phyloP scores from a whole-genome alignment of 2,888 invertebrate genomes.

The Oxystoma pomonae region DNA sequence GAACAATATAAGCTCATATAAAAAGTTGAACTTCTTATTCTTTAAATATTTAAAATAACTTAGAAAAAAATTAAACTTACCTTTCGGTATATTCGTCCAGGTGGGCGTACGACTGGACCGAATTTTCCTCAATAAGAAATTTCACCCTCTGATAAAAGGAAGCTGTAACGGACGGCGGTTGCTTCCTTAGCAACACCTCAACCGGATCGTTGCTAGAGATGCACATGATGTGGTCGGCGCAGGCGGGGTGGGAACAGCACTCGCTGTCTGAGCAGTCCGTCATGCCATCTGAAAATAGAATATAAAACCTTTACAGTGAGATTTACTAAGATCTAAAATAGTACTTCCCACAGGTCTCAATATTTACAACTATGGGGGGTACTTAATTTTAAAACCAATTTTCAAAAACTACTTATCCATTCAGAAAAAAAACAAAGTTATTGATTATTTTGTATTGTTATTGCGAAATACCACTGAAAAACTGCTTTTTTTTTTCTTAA shows the following conservation, averaged over 20 bases:
- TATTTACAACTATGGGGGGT: too few species aligned
- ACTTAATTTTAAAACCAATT: too few species aligned
- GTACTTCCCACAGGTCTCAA: too few species aligned
- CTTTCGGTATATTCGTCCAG: constrained; percentile 97
- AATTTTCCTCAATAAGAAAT: constrained; percentile 97
- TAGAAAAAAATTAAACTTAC: constrained; percentile 62
- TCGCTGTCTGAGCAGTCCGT: constrained; percentile 98
- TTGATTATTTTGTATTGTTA: too few species aligned
- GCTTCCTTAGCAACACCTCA: constrained; percentile 92
- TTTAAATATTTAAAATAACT: neutral
- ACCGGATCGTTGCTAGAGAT: constrained; percentile 94
- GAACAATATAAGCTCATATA: too few species aligned
- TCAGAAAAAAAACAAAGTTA: too few species aligned
- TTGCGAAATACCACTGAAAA: too few species aligned
- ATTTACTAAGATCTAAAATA: too few species aligned
- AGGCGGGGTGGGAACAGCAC: constrained; percentile 87
- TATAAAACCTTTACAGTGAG: too few species aligned
- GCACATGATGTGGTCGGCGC: constrained; percentile 91
- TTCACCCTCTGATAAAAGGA: constrained; percentile 97
- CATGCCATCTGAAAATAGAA: constrained; percentile 99
- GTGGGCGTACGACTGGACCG: constrained; percentile 97
- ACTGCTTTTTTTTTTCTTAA: too few species aligned
- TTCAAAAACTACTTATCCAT: too few species aligned
- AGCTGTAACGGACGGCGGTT: constrained; percentile 93
- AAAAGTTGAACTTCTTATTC: too few species aligned